Evolutionary conservation across 92 coral and sea anemone species (phyloP), one percentile per base, ranked within the genome.

Genomic region (Pocillopora grandis): DNA sequence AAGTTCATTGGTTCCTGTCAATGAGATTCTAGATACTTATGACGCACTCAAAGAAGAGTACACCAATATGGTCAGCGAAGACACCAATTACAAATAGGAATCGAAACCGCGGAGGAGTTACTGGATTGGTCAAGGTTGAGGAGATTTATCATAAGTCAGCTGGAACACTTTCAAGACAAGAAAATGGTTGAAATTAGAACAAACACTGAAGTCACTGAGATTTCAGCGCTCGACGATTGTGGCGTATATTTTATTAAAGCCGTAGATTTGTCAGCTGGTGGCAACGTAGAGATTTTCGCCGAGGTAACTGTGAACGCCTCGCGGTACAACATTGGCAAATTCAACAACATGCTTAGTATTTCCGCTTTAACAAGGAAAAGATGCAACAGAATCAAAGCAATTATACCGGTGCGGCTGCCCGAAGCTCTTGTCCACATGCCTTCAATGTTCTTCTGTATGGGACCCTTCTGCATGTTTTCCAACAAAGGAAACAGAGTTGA

Each of bases 361-460:
- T 59, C 90, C 14, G 70, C 70, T 9, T 66, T 31, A 5, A 20
- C 70, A 23, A 7, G 78, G 3, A 61, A 79, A 12, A 80, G 96
- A 7, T 60, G 76, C 17, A 92, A 92, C 74, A 80, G 96, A 9
- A 59, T 90, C 23, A 92, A 92, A 81, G 91, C 89, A 14, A 87
- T 92, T 35, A 87, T 66, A 10, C 84, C 87, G 4, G 73, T 92
- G 66, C 80, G 69, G 12, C 82, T 92, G n/a, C 89, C 86, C 16
- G 83, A 76, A 69, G 86, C 80, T 36, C 85, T 90, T 72, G 55
- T 36, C 52, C 21, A 89, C 58, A 12, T 72, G 58, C 95, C 77
- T 9, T 92, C 93, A 11, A 92, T 92, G 95, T 89, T 92, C 19
- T 92, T 92, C 88, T 89, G 95, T 66, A 79, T 87, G 87, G 93